Evolutionary conservation across 2,888 invertebrate species (phyloP), one percentile per base, ranked within the genome.

Genomic region (Ptychoptera albimana): DNA sequence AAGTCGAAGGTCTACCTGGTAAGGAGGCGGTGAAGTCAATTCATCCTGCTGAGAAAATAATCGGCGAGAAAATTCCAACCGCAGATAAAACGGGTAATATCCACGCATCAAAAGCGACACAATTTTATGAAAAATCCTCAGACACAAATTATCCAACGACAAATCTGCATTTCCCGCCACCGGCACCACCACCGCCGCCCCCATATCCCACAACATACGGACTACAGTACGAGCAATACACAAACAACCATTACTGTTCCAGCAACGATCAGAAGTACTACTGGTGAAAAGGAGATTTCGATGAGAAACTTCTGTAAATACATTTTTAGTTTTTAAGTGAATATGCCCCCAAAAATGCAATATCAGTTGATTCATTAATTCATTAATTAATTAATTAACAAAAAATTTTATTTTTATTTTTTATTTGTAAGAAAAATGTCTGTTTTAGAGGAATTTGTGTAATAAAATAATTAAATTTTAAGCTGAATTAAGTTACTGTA

Each of bases 1-100:
- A 94, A 68, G 94, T 97, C 60, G 96, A 65, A 44, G 23, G 23
- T 7, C 23, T 23, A 23, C 3, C 23, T 7, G 23, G 23, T 7
- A 23, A 23, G 23, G 23, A 23, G 23, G 7, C 23, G 4, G 7
- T 23, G 7, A 23, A 23, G 23, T 3, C 23, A 7, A 3, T 23
- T 23, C 23, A 23, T 23, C 23, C 23, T 5, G 23, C 23, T 5
- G 23, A 23, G 23, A 23, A 23, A 23, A 7, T 23, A 23, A 23
- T 7, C 23, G 23, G 23, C 7, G 23, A 23, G 7, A 23, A 23
- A 23, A 23, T 23, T 23, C 23, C 23, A 3, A 23, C 23, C 7
- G 23, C 23, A 3, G 23, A 23, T 7, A 23, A 23, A 23, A 23
- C 23, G 7, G 36, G 29, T 15, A 39, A 37, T 37, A 13, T 41